A percentile compares a stretch with the other conserved stretches of the same genome.
phyloP scores from a whole-genome alignment of 1,140 invertebrate species.

The Bombus waltoni region DNA sequence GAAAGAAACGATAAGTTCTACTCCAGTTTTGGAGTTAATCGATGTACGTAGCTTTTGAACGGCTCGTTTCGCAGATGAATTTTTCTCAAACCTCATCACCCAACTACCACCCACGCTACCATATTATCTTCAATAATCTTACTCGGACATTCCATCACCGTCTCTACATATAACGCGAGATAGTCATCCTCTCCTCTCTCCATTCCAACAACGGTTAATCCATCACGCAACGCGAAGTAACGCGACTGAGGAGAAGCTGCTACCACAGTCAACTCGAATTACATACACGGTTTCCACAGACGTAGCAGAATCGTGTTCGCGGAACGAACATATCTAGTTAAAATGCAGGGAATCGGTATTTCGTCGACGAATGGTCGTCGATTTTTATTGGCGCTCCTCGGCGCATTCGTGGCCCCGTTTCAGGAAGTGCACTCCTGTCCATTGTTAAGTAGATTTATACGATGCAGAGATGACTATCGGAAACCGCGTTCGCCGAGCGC shows the following conservation, averaged over 20 bases:
- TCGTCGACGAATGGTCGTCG: slow-evolving; percentile 47
- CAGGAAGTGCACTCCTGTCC: slow-evolving; percentile 54
- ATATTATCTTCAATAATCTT: not conserved
- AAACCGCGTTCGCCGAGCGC: slow-evolving; percentile 48
- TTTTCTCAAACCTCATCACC: not conserved
- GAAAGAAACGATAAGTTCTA: no score
- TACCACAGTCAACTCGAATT: not conserved
- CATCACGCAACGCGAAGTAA: not conserved
- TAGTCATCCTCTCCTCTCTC: not conserved
- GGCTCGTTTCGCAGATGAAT: not conserved
- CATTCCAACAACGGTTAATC: slow-evolving; percentile 17
- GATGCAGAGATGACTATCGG: slow-evolving; percentile 68
- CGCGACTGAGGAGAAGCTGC: not conserved
- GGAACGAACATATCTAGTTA: not conserved
- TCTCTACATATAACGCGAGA: not conserved
- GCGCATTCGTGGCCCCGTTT: slow-evolving; percentile 46
- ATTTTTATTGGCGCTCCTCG: slow-evolving; percentile 64
- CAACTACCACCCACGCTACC: not conserved
- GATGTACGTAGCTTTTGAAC: no score
- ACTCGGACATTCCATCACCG: not conserved
- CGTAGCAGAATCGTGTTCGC: not conserved
- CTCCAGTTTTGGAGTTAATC: no score
- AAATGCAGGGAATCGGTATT: slow-evolving; percentile 51
- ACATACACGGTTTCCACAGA: slow-evolving; percentile 1
- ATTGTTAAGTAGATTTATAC: slow-evolving; percentile 70